Evolutionary conservation across 1,140 invertebrate species (phyloP).

Genomic region (Teleopsis dalmanni): DNA sequence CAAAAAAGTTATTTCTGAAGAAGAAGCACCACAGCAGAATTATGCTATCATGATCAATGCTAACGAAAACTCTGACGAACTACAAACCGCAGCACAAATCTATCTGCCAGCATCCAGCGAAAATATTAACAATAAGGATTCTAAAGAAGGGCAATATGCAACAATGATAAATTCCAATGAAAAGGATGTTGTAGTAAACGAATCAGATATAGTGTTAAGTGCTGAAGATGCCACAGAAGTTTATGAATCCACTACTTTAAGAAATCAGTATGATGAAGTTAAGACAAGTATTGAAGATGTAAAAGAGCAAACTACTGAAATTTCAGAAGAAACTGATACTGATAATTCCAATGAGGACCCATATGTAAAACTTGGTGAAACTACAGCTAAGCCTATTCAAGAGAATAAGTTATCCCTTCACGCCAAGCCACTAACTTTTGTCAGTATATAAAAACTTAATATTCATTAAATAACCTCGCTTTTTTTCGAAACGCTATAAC

Average conservation of each 20-base stretch:
- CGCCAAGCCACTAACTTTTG: no score
- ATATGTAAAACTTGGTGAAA: slow-evolving; percentile 36
- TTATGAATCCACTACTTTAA: not conserved
- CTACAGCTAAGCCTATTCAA: slow-evolving; percentile 12
- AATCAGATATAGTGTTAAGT: slow-evolving; percentile 13
- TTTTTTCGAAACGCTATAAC: no score
- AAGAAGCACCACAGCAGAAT: slow-evolving; percentile 4
- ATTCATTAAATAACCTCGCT: no score
- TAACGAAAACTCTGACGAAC: no score
- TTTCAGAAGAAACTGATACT: slow-evolving; percentile 21
- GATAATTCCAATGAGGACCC: slow-evolving; percentile 29
- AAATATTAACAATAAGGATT: not conserved
- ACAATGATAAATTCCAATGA: no score
- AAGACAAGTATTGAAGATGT: not conserved
- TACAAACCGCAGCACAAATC: no score
- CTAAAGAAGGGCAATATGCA: not conserved
- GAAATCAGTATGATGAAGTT: not conserved
- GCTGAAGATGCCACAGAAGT: slow-evolving; percentile 20
- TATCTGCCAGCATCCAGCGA: no score
- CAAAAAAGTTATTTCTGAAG: no score
- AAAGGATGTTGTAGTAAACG: not conserved
- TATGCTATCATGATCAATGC: not conserved
- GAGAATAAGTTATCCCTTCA: not conserved
- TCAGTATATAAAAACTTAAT: no score
- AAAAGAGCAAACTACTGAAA: slow-evolving; percentile 24